Conservation (phyloP, 2,797 vertebrate species). For the Cygnus olor region DNA sequence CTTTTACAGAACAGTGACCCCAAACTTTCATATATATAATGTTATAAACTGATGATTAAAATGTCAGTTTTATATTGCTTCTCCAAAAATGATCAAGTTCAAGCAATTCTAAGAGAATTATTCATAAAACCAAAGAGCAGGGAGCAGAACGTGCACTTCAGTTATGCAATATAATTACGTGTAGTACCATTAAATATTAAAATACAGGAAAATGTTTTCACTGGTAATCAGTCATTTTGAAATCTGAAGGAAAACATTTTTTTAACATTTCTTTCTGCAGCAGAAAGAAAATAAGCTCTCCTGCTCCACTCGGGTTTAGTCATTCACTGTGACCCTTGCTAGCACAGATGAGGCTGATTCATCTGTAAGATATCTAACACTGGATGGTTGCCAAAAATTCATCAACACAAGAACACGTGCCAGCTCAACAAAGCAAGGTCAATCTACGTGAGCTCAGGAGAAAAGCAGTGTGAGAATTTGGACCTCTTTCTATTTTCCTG, state of each 20-base stretch:
- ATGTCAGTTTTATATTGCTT: background rate
- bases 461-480: constrained; percentile 24
- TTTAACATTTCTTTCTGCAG: background rate
- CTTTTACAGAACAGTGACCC: background rate
- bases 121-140: constrained; percentile 18
- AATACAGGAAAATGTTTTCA: constrained; percentile 56
- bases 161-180: constrained; percentile 36
- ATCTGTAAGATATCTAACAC: background rate
- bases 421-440: constrained; percentile 65
- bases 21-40: background rate
- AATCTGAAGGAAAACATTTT: constrained; percentile 9
- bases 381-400: constrained; percentile 28
- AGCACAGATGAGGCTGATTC: background rate
- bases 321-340: background rate
- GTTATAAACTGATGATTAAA: background rate
- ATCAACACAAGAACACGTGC: background rate
- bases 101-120: constrained; percentile 37
- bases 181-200: constrained; percentile 56
- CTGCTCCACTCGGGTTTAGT: background rate
- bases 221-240: constrained; percentile 30
- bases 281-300: background rate
- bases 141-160: background rate
- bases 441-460: constrained; percentile 23
- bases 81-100: constrained; percentile 10
- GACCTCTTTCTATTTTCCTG: constrained; percentile 31